phyloP scores from a whole-genome alignment of 2,888 invertebrate genomes.

The Eledone cirrhosa region DNA sequence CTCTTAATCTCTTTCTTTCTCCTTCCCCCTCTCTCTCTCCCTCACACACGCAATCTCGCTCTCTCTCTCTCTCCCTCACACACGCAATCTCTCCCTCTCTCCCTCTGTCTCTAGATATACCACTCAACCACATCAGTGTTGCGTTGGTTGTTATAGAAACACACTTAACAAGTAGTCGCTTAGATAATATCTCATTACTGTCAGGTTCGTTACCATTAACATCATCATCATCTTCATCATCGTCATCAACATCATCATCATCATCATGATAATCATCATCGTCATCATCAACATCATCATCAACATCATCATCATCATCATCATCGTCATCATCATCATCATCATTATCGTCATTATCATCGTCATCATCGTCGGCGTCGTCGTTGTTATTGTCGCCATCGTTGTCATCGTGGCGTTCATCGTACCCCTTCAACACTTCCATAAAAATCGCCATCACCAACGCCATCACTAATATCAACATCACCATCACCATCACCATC shows the following conservation, averaged over 20 bases:
- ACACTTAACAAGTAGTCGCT: too few relatives aligned
- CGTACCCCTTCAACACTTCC: background rate
- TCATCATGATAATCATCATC: background rate
- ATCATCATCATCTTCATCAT: background rate
- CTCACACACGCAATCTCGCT: too few relatives aligned
- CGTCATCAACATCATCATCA: background rate
- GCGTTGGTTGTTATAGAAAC: too few relatives aligned
- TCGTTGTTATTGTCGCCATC: background rate
- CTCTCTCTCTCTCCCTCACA: too few relatives aligned
- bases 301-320: background rate
- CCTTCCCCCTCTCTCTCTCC: too few relatives aligned
- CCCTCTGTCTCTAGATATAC: too few relatives aligned
- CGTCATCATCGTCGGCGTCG: background rate
- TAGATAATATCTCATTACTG: background rate
- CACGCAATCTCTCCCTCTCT: too few relatives aligned
- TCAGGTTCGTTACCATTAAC: background rate
- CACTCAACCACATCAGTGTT: too few relatives aligned
- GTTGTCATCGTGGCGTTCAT: background rate
- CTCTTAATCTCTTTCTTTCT: too few relatives aligned
- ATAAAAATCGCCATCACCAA: background rate
- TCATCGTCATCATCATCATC: background rate
- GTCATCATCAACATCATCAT: background rate
- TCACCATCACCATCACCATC: background rate
- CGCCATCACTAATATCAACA: background rate
- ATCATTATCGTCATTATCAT: background rate